Base-by-base conservation (phyloP, 1,140 invertebrate species). In the Lineus longissimus region DNA sequence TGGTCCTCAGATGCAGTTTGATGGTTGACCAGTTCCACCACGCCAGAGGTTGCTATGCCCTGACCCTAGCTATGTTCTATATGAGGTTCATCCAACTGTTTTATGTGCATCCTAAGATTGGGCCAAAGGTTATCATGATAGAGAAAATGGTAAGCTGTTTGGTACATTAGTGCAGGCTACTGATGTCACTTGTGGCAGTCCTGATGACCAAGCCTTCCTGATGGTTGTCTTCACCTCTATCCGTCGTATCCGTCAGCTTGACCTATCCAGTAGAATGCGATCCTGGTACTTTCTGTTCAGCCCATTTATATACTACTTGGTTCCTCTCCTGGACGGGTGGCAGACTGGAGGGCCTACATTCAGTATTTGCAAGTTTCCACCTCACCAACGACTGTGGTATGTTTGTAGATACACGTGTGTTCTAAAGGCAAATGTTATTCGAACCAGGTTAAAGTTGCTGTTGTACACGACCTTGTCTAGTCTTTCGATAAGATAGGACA, bases 91-190 rank as follows among this genome's bases (percentile, higher is more conserved):
- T 79, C 51, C 75, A 75, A 41, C 54, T 79, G 4, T 80, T 77
- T 61, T 75, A 70, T 17, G 71, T 73, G 23, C 75, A 76, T 69
- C 73, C 70, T 25, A 64, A 67, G 15, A 69, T 81, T 4, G 83
- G 83, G n/a, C 83, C 82, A 11, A 84, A 83, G 63, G 72, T 84
- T 6, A 76, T 82, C 58, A 83, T 84, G 73, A 82, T 84, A 9
- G 74, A 78, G 54, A 75, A 72, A 62, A 84, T 83, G 82, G 81
- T 83, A 70, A 71, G 73, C n/a, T n/a, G n/a, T n/a, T n/a, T n/a
- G n/a, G n/a, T n/a, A n/a, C n/a, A n/a, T n/a, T 62, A 41, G 15
- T 19, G 43, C 19, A 22, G 30, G n/a, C 11, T 36, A 23, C 11
- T 30, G 36, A 63, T 61, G 13, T 22, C 17, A n/a, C 15, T 9